A percentile compares a stretch with the other conserved stretches of the same genome.
phyloP scores from a whole-genome alignment of 2,888 invertebrate genomes.

The Cremastinae sp. region DNA sequence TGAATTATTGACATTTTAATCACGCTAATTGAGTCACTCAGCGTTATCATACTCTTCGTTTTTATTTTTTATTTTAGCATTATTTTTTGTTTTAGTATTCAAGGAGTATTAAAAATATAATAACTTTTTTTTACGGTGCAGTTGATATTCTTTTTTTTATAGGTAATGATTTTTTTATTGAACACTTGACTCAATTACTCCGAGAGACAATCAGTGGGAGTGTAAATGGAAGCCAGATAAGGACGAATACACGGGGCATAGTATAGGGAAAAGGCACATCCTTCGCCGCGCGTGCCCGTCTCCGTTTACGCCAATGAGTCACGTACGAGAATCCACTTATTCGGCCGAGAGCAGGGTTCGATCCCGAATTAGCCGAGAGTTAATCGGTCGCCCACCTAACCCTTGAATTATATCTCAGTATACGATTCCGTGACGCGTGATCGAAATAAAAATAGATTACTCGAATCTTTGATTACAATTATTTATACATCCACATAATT shows the following conservation, averaged over 20 bases:
- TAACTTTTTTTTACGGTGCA: too few relatives aligned
- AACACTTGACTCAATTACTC: conserved; percentile 29
- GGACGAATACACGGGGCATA: neutral
- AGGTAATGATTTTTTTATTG: neutral
- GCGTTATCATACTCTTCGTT: neutral
- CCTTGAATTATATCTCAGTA: conserved; percentile 39
- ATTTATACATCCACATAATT: too few relatives aligned
- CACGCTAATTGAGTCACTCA: neutral
- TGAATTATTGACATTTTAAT: neutral
- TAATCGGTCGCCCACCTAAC: conserved; percentile 50
- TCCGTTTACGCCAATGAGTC: conserved; percentile 55
- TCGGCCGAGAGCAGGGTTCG: conserved; percentile 28
- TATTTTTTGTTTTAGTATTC: too few relatives aligned
- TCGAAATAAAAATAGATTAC: neutral
- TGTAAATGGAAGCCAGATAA: conserved; percentile 24
- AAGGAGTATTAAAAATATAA: too few relatives aligned
- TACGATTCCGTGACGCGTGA: conserved; percentile 14
- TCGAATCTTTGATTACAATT: too few relatives aligned
- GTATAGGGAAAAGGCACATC: conserved; percentile 10
- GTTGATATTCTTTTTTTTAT: neutral
- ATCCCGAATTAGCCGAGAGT: conserved; percentile 41
- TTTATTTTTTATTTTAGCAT: neutral
- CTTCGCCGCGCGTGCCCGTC: conserved; percentile 26
- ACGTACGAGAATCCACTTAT: conserved; percentile 59
- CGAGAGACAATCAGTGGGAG: conserved; percentile 26